phyloP scores from a whole-genome alignment of 2,113 vertebrate species.

The Platichthys flesus region DNA sequence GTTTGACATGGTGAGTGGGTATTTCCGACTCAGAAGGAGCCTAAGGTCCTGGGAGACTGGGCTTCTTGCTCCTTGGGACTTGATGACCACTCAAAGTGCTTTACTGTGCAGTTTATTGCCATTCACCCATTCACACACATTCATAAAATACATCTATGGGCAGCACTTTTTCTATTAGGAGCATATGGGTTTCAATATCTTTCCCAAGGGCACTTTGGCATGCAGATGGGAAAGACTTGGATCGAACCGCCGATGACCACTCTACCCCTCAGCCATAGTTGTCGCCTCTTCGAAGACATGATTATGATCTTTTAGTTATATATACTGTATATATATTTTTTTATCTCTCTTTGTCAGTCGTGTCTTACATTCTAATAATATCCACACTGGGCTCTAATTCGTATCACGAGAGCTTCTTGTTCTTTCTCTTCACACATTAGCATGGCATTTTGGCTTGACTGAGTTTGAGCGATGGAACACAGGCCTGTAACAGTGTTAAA shows the following conservation, averaged over 20 bases:
- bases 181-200: too few relatives aligned
- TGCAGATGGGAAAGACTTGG: too few relatives aligned
- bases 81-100: too few relatives aligned
- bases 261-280: too few relatives aligned
- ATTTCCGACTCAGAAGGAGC: constrained; percentile 25
- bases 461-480: not conserved
- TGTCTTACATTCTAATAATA: not conserved
- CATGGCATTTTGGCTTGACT: not conserved
- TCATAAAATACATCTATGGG: too few relatives aligned
- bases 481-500: constrained; percentile 55
- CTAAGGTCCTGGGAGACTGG: constrained; percentile 4
- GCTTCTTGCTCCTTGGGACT: constrained; percentile 39
- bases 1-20: constrained; percentile 5
- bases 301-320: not conserved
- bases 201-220: too few relatives aligned
- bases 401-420: not conserved
- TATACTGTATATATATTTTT: not conserved
- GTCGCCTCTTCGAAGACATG: not conserved
- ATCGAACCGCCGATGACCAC: too few relatives aligned
- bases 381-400: not conserved
- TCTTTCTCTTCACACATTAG: not conserved
- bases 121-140: too few relatives aligned
- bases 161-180: too few relatives aligned
- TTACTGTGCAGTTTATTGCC: too few relatives aligned
- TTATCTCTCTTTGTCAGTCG: not conserved